Base-by-base conservation (phyloP, 2,113 vertebrate genomes). In the Sisor rabdophorus region DNA sequence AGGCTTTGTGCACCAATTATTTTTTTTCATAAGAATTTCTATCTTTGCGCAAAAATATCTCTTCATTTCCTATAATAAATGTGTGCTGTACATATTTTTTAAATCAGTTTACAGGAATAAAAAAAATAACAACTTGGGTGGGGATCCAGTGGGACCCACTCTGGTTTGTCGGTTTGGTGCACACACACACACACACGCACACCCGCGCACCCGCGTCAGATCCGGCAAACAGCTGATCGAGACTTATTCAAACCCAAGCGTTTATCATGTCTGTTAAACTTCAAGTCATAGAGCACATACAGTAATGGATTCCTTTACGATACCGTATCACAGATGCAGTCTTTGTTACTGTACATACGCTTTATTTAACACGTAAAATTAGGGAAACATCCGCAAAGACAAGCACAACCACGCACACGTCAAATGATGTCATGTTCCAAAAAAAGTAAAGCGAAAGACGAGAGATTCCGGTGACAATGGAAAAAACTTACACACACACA, bases 351-450 rank as follows among this genome's bases (percentile, higher is more conserved):
- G 2, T 16, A 13, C 4, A 44, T 6, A 44, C 22, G 61, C 61
- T 8, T 2, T 15, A 20, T 44, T 44, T 65, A 63, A 63, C 36
- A n/a, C 30, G 1, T 47, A 12, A 15, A 63, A 32, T 44, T 19
- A 59, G n/a, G 7, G 24, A 40, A n/a, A 20, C 44, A 28, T 44
- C 22, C 67, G 26, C 71, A 19, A 68, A 81, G 84, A 16, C 86
- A 85, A 82, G 82, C 86, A 87, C 86, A 72, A 85, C 73, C 26
- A 47, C 69, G 47, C 76, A 76, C 40, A 74, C 76, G 24, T 58
- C 76, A 80, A 80, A 92, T 91, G 92, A 93, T 91, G 90, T 91
- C 83, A 93, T 91, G 88, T 83, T 86, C 72, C 82, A 75, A 85
- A 89, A 81, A 84, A 89, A 89, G 87, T 89, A 87, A 84, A 82